Percentiles rank a stretch among this genome's conserved stretches.
Conservation (phyloP, 2,888 invertebrate species). For the Xestia sexstrigata region DNA sequence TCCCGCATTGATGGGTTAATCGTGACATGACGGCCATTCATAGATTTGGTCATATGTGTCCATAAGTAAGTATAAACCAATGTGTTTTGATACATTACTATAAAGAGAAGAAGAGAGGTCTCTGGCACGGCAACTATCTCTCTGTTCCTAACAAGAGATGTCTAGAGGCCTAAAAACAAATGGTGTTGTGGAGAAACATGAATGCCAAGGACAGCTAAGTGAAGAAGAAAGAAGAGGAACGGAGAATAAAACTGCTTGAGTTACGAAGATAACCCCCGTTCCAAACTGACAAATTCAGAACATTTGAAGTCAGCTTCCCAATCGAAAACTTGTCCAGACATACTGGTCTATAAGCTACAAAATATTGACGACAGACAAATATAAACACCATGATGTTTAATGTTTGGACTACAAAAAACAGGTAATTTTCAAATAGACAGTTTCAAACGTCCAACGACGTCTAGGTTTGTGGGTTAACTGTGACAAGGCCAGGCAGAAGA, state of each 20-base stretch:
- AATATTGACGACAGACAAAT: slow-evolving; percentile 12
- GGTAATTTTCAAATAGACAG: slow-evolving; percentile 40
- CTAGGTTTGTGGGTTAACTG: slow-evolving; percentile 73
- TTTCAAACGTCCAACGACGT: slow-evolving; percentile 54
- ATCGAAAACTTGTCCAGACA: background rate
- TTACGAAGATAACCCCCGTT: no score
- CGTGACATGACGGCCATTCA: slow-evolving; percentile 52
- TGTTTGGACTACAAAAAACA: slow-evolving; percentile 44
- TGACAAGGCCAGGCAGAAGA: slow-evolving; percentile 70
- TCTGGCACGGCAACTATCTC: background rate
- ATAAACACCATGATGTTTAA: slow-evolving; percentile 1
- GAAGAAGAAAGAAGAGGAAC: background rate
- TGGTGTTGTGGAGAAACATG: background rate
- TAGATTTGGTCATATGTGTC: background rate
- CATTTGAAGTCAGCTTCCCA: background rate
- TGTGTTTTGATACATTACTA: background rate
- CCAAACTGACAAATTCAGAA: background rate
- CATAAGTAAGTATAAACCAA: background rate
- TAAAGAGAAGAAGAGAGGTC: background rate
- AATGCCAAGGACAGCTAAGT: background rate
- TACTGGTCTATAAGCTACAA: background rate
- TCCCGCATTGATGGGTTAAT: slow-evolving; percentile 55
- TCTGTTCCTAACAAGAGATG: background rate
- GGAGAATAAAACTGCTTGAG: background rate
- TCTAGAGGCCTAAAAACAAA: background rate